Evolutionary conservation across 2,888 invertebrate genomes (phyloP).

Genomic region (Xestobium rufovillosum): DNA sequence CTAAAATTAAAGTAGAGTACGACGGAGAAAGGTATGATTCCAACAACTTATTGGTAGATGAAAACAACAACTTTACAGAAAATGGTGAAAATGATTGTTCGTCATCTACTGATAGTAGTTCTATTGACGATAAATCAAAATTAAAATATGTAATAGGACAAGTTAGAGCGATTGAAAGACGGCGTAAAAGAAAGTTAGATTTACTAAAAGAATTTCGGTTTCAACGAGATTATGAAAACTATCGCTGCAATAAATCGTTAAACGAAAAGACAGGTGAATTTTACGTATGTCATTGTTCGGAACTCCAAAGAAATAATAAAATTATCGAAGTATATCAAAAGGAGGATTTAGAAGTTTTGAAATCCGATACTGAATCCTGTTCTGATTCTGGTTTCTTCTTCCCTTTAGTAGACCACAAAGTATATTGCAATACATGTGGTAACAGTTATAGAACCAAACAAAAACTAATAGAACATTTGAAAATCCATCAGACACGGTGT

Average conservation of each 20-base stretch:
- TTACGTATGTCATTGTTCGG: conserved; percentile 26
- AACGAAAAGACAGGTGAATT: conserved; percentile 28
- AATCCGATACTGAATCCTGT: conserved; percentile 31
- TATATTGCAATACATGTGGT: conserved; percentile 30
- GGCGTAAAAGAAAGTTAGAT: conserved; percentile 10
- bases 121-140: conserved; percentile 7
- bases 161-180: conserved; percentile 7
- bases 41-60: conserved; percentile 28
- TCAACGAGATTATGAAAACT: too few relatives aligned
- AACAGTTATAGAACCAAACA: conserved; percentile 27
- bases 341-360: conserved; percentile 20
- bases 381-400: conserved; percentile 26
- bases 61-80: conserved; percentile 20
- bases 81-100: too few relatives aligned
- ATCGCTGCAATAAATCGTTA: conserved; percentile 21
- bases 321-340: conserved; percentile 12
- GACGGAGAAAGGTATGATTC: too few relatives aligned
- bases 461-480: conserved; percentile 28
- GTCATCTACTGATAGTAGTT: conserved; percentile 4
- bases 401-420: conserved; percentile 21
- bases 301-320: conserved; percentile 9
- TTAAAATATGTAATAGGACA: conserved; percentile 9
- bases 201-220: conserved; percentile 16
- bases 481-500: conserved; percentile 27
- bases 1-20: too few relatives aligned